Base-by-base conservation (phyloP, 92 coral and sea anemone species). In the Actinostola sp. region DNA sequence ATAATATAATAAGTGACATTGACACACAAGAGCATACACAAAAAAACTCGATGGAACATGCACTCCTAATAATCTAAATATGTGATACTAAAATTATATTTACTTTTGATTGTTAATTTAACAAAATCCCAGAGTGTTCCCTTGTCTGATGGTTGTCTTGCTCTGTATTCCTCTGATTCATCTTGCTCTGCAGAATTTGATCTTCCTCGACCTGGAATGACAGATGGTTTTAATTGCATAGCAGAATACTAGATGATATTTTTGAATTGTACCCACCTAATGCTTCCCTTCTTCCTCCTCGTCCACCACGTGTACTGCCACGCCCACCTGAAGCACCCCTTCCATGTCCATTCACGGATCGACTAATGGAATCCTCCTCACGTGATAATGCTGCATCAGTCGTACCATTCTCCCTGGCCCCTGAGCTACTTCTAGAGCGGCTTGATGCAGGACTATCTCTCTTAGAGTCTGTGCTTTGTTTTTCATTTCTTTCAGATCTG, bases 81-180 rank as follows among this genome's bases (percentile, higher is more conserved):
- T n/a, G n/a, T n/a, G n/a, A n/a, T n/a, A n/a, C n/a, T n/a, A n/a
- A n/a, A n/a, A n/a, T 12, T 53, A 29, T 7, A 60, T 39, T 63
- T 48, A 75, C 81, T 46, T 75, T 63, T 36, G 32, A 75, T 51
- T 46, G 97, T 84, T 20, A 91, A 67, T 63, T 88, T 91, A 0
- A 95, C 68, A 53, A 72, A 95, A 68, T 95, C 99, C 99, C 99
- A 95, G 23, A 95, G 73, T 36, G 97, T 89, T 44, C 96, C 98
- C 42, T 78, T 78, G 62, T 95, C 92, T 14, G 92, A 88, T 9
- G 99, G 95, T 53, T 92, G 97, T 17, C 97, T 70, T 11, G 71
- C 71, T 59, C 92, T 75, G 74, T 91, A 82, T 53, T 82, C 99
- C 31, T 92, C 97, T 3, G 80, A 49, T 17, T 85, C 97, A 61